A percentile compares a stretch with the other conserved stretches of the same genome.
These are phyloP conservation scores for Stomorhina lunata DNA, from an alignment of 2,888 invertebrate species.

Conservation along the genomic window DNA sequence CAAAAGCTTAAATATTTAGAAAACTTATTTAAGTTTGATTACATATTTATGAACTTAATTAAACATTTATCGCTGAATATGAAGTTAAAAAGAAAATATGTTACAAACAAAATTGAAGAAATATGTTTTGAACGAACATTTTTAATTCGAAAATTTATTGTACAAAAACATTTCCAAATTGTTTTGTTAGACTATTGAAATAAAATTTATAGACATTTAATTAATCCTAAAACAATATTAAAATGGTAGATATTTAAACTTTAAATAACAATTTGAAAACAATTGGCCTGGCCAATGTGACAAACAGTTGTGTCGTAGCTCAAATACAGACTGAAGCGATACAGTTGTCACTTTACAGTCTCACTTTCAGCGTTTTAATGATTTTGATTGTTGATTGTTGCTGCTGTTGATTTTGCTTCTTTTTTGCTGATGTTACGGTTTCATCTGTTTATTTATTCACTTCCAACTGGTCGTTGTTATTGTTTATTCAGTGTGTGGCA, in stretches of 20 bases:
- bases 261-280: not conserved
- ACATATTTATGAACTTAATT: constrained; percentile 43
- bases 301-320: not conserved
- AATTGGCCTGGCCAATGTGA: not conserved
- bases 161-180: no score
- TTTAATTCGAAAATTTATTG: no score
- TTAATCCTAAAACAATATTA: not conserved
- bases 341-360: not conserved
- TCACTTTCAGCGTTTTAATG: not conserved
- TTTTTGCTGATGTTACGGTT: not conserved
- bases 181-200: no score
- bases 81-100: not conserved
- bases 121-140: no score
- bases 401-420: not conserved
- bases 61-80: constrained; percentile 29
- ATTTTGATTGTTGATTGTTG: not conserved
- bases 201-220: not conserved
- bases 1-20: constrained; percentile 33
- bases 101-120: not conserved
- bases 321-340: not conserved
- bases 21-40: constrained; percentile 29
- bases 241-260: not conserved
- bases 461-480: constrained; percentile 7
- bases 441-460: not conserved
- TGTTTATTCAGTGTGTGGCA: constrained; percentile 20